A percentile compares a stretch with the other conserved stretches of the same genome.
phyloP scores from a whole-genome alignment of 2,797 vertebrate species.

The Ctenopoma kingsleyae region DNA sequence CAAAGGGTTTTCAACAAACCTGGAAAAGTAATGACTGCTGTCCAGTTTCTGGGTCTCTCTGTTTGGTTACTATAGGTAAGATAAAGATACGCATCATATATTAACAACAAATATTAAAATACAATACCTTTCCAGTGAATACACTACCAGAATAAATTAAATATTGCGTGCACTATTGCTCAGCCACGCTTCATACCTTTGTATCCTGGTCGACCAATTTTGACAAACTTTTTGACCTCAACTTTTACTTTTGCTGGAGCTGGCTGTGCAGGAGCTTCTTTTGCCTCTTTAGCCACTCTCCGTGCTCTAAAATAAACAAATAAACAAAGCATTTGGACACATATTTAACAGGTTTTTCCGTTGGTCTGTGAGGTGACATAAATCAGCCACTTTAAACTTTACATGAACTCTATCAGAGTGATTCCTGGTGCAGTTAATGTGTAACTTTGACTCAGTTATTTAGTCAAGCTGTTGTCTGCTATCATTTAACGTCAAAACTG shows the following conservation, averaged over 20 bases:
- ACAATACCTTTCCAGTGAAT: background rate
- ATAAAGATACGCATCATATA: constrained; percentile 1
- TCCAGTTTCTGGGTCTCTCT: constrained; percentile 92
- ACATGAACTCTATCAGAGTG: background rate
- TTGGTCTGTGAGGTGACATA: background rate
- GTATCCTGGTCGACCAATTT: constrained; percentile 96
- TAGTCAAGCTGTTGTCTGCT: too few relatives aligned
- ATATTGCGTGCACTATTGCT: background rate
- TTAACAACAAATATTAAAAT: background rate
- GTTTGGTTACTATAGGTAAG: constrained; percentile 91
- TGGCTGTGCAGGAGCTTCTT: constrained; percentile 96
- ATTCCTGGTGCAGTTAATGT: background rate
- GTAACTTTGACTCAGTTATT: background rate
- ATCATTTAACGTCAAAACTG: background rate
- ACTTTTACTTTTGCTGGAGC: constrained; percentile 98
- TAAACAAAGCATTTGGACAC: background rate
- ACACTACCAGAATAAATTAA: background rate
- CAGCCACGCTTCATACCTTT: constrained; percentile 85
- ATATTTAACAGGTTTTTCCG: background rate
- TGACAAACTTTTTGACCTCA: constrained; percentile 98
- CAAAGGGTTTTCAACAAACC: constrained; percentile 75
- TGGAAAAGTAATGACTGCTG: constrained; percentile 98
- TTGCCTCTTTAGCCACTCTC: constrained; percentile 96
- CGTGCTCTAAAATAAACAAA: constrained; percentile 86
- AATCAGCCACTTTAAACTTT: background rate